Evolutionary conservation across 2,888 invertebrate genomes (phyloP).

Genomic region (Limnephilus lunatus): DNA sequence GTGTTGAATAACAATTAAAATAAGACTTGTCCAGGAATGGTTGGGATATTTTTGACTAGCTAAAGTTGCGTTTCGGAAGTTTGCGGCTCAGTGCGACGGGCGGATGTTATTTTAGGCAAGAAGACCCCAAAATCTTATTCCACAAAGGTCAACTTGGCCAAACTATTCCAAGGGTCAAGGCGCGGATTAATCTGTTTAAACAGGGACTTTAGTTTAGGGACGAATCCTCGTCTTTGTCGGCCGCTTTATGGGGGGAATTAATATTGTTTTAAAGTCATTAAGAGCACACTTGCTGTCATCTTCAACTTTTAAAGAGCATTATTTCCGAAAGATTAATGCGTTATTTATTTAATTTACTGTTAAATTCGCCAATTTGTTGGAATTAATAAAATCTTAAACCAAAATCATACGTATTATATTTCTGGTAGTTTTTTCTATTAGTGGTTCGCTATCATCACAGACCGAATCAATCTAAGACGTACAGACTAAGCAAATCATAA

Average conservation of each 20-base stretch:
- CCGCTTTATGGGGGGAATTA: background rate
- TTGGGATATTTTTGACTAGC: background rate
- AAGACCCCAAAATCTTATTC: slow-evolving; percentile 2
- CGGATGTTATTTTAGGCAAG: slow-evolving; percentile 2
- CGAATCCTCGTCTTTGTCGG: background rate
- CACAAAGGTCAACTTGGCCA: background rate
- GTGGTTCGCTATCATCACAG: too few species aligned
- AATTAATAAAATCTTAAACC: background rate
- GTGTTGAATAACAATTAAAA: background rate
- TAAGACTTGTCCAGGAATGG: background rate
- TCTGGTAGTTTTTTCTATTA: too few species aligned
- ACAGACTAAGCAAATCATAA: too few species aligned
- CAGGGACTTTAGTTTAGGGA: background rate
- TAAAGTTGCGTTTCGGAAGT: background rate
- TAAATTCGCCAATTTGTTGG: background rate
- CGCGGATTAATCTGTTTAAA: slow-evolving; percentile 2
- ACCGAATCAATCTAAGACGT: too few species aligned
- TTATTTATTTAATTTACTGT: background rate
- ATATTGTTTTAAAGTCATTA: background rate
- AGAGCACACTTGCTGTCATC: background rate
- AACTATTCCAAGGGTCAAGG: background rate
- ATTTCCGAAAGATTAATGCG: background rate
- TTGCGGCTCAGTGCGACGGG: background rate
- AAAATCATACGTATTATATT: too few species aligned
- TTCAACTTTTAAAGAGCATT: background rate